Evolutionary conservation across 2,888 invertebrate genomes (phyloP), one percentile per base, ranked within the genome.

Genomic region (Teleiodes luculella): DNA sequence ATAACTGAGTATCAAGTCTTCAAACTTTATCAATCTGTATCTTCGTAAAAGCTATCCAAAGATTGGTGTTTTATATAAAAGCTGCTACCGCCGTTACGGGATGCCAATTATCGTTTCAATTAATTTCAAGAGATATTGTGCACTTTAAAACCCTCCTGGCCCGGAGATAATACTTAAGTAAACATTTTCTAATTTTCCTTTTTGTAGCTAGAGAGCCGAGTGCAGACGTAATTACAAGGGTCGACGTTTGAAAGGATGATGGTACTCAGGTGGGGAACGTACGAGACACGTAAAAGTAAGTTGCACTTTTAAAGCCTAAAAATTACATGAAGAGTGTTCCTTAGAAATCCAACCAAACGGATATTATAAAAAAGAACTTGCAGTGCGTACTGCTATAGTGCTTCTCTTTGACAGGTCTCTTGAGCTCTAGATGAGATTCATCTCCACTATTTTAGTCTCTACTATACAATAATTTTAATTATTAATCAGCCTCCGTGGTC

Each of bases 201-300:
- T 56, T 50, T 53, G 45, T 7, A 37, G 13, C 36, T 36, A 60
- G 58, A 58, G 57, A 63, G 60, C 59, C 57, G 31, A 41, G 62
- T 57, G 59, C 61, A 59, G 60, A 61, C 61, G 53, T 62, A 64
- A 59, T 45, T 58, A 60, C 55, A 58, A 66, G 65, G 64, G 64
- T 71, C 64, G 67, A 67, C 65, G 70, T 78, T 14, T 74, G 65
- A 77, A 76, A 79, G 72, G 71, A 70, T 67, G 70, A 76, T 72
- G 74, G 71, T 70, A 76, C 80, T 82, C 73, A 73, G 64, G 73
- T 70, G 73, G 70, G 70, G 74, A 73, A 75, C 66, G 69, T 68
- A 64, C 62, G 68, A 69, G 68, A 73, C 61, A 67, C 60, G 65
- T 74, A 70, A 71, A 73, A 65, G 68, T 63, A 70, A 74, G 66